Evolutionary conservation across 2,797 vertebrate genomes (phyloP).

Genomic region (Poeciliopsis infans): DNA sequence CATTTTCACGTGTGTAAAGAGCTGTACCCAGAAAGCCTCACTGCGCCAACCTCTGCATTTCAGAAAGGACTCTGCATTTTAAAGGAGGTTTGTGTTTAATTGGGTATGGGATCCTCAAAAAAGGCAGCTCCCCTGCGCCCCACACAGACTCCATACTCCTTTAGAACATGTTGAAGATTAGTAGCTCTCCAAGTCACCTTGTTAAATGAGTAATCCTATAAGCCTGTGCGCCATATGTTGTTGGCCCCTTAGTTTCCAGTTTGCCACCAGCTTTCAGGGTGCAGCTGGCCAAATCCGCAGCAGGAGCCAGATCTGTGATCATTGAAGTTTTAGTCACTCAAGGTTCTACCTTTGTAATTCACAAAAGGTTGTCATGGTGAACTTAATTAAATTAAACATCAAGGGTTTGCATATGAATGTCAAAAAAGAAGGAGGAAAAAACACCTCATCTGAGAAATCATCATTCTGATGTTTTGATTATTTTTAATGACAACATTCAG

Average conservation of each 20-base stretch:
- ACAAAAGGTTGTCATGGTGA: background rate
- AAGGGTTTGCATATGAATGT: background rate
- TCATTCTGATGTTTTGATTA: background rate
- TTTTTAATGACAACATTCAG: background rate
- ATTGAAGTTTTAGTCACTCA: slow-evolving; percentile 34
- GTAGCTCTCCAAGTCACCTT: slow-evolving; percentile 77
- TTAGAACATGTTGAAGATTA: slow-evolving; percentile 74
- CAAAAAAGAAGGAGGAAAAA: background rate
- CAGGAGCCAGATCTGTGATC: slow-evolving; percentile 45
- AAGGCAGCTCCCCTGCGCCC: slow-evolving; percentile 21
- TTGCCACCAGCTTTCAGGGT: slow-evolving; percentile 58
- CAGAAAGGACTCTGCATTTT: too few relatives aligned
- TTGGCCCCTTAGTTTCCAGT: slow-evolving; percentile 74
- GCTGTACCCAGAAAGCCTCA: slow-evolving; percentile 4
- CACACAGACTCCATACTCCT: slow-evolving; percentile 41
- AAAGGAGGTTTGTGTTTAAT: slow-evolving; percentile 40
- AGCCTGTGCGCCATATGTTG: slow-evolving; percentile 88
- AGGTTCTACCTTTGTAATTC: slow-evolving; percentile 22
- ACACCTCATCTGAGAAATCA: background rate
- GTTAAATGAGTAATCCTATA: slow-evolving; percentile 87
- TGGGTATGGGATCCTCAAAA: slow-evolving; percentile 38
- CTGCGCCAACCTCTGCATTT: slow-evolving; percentile 8
- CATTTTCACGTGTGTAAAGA: background rate
- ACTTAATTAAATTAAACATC: background rate
- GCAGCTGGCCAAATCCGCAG: slow-evolving; percentile 30